Base-by-base conservation (phyloP, 2,797 vertebrate species). In the Heterohyrax brucei region DNA sequence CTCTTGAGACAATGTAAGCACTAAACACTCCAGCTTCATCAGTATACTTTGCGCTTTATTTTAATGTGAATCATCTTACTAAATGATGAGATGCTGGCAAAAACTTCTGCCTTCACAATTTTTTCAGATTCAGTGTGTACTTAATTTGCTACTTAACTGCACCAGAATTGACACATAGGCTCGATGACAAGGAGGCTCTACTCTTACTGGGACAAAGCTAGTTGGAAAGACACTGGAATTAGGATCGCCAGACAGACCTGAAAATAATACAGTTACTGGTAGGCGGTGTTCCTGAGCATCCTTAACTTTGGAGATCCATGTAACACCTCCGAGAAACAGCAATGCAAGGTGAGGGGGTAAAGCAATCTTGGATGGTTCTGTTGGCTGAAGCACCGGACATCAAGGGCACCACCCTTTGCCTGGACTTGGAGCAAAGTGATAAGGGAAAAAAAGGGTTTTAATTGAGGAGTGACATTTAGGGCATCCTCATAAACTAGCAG, bases 1-100 rank as follows among this genome's bases (percentile, higher is more conserved):
- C 22, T 66, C 39, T 76, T 46, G 56, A 77, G 89, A 88, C 94
- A 83, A 89, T 53, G 9, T 39, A 93, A 83, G 59, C 16, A 22
- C 90, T n/a, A 22, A 78, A 75, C 33, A 61, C 19, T 87, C 33
- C 28, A 26, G 66, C 21, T 73, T 78, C 5, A 19, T 5, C 10
- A 77, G 0, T 62, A 30, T 24, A 44, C 26, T 46, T 68, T 61
- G 46, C 72, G 18, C 56, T 87, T 79, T 64, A 39, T 39, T 10
- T 1, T 68, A 61, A 1, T 66, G 28, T 81, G 86, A 21, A 46
- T 77, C 89, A 73, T 66, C 48, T 93, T 70, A 16, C 30, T 13
- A 3, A 79, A 92, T n/a, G 82, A 64, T 77, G 70, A 44, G 66
- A 61, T 84, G 88, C 83, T 86, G 48, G 4, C 46, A 48, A 72